Base-by-base conservation (phyloP, 2,888 invertebrate species). In the Cantharis rufa region DNA sequence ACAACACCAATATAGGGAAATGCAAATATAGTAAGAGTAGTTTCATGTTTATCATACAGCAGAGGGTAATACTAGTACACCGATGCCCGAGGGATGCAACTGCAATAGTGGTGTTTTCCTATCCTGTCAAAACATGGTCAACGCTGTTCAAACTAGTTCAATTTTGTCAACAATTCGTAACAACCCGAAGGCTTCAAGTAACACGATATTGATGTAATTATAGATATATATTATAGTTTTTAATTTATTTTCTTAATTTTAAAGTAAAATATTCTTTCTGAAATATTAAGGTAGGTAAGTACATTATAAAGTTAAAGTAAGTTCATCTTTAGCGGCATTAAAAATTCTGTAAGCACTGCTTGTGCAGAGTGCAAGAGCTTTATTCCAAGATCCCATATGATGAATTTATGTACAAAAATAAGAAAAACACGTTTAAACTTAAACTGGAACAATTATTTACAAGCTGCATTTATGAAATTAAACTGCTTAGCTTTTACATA, bases 11-110 rank as follows among this genome's bases (percentile, higher is more conserved):
- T 68, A 73, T 15, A 69, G 68, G 62, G 62, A 73, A 73, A 73
- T 73, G 73, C 73, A 73, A 73, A 73, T 73, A 69, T 62, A 69
- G 69, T 73, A 69, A 73, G 73, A 62, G 73, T 73, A 69, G 73
- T 73, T 73, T 61, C 73, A 69, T 73, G 73, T 73, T 73, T 63
- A 28, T 24, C 62, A 28, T 69, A 73, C 64, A 61, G 24, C 69
- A 28, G 69, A 62, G 73, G 32, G 68, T 69, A 73, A 48, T 68
- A 27, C 21, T 24, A 61, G 73, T 24, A 62, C 62, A 69, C 69
- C 63, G 73, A 27, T 69, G 73, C 73, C 73, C 69, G 62, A 69
- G 73, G 73, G 73, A 73, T 73, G 69, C 68, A 73, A 69, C 69
- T 73, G 73, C 73, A 73, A 62, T 69, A 21, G 61, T 62, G 73